Conservation (phyloP, 2,888 invertebrate genomes). For the Heliconius erato region DNA sequence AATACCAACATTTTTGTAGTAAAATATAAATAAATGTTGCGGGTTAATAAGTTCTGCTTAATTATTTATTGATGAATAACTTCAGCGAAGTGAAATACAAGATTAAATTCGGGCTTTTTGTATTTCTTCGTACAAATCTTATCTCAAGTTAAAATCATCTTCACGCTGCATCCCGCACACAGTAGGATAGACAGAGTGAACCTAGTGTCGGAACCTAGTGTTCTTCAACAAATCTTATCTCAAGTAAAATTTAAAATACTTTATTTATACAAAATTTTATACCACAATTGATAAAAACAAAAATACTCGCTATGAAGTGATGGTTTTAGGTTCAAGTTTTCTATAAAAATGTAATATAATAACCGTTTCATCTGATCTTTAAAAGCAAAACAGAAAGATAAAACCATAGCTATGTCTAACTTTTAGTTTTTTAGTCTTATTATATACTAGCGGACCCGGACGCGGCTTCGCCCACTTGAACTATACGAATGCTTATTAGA, state of each 20-base stretch:
- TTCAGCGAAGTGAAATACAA: not conserved
- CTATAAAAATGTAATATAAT: too few relatives aligned
- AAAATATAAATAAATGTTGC: not conserved
- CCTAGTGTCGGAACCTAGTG: not conserved
- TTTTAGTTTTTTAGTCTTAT: not conserved
- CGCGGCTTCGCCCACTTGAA: too few relatives aligned
- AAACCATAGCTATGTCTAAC: not conserved
- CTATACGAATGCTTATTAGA: too few relatives aligned
- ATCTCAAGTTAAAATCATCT: not conserved
- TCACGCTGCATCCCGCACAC: too few relatives aligned
- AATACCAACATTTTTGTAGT: slow-evolving; percentile 22
- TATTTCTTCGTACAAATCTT: not conserved
- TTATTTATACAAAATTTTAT: not conserved
- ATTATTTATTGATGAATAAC: slow-evolving; percentile 7
- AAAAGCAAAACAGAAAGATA: not conserved
- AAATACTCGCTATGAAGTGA: not conserved
- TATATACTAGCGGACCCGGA: too few relatives aligned
- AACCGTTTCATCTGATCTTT: too few relatives aligned
- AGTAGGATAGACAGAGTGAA: too few relatives aligned
- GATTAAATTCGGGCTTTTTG: not conserved
- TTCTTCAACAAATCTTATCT: too few relatives aligned
- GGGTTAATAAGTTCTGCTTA: not conserved
- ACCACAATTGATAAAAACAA: not conserved
- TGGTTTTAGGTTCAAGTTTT: not conserved
- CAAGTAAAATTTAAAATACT: too few relatives aligned